phyloP scores from a whole-genome alignment of 2,797 vertebrate genomes.

The Anguilla obscura region DNA sequence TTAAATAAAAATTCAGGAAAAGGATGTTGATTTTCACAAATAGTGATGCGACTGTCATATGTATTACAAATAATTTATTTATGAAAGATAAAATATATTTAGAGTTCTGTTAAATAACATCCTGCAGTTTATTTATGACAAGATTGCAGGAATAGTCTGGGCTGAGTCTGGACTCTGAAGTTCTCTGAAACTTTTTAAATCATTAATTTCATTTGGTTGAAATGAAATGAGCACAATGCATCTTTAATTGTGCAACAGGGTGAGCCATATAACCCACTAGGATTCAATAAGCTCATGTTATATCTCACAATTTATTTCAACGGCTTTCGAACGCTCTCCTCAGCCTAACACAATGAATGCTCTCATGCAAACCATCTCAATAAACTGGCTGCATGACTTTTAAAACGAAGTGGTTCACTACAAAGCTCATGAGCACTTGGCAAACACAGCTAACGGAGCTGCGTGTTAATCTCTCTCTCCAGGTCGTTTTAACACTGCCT shows the following conservation, averaged over 20 bases:
- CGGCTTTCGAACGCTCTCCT: slow-evolving; percentile 3
- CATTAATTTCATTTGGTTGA: background rate
- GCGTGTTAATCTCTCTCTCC: slow-evolving; percentile 1
- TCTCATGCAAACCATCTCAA: background rate
- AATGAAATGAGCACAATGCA: background rate
- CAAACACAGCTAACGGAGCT: slow-evolving; percentile 10
- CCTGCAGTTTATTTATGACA: background rate
- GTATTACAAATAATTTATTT: background rate
- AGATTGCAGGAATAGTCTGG: background rate
- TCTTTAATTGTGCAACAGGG: background rate
- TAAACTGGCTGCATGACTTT: slow-evolving; percentile 22
- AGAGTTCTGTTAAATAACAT: background rate
- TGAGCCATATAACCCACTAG: background rate
- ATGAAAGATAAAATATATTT: background rate
- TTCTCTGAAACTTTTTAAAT: background rate
- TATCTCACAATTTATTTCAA: slow-evolving; percentile 25
- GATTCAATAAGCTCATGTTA: slow-evolving; percentile 10
- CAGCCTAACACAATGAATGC: slow-evolving; percentile 8
- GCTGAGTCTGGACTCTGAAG: background rate
- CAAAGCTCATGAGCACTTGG: slow-evolving; percentile 15
- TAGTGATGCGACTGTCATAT: background rate
- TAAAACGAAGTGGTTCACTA: slow-evolving; percentile 21
- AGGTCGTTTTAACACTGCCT: background rate
- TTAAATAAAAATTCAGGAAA: background rate
- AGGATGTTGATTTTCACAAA: background rate